Base-by-base conservation (phyloP, 2,888 invertebrate species). In the Euproctis similis region DNA sequence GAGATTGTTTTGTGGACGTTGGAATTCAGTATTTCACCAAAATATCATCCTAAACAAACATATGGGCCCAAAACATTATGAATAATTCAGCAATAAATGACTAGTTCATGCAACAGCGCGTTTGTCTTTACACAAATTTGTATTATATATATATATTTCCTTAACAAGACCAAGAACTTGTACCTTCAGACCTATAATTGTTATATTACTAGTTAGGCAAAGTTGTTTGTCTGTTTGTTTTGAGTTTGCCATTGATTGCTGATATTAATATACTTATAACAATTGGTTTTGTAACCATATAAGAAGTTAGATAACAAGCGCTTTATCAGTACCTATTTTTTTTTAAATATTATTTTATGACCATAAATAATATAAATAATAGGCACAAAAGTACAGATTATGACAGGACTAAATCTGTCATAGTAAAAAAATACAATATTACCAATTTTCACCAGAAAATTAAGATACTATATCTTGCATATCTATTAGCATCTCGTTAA, bases 11-110 rank as follows among this genome's bases (percentile, higher is more conserved):
- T 37, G 42, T 45, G 45, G 39, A 49, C 40, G 41, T 42, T 41
- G 32, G 27, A 44, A 45, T 50, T 53, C 43, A 47, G 53, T 58
- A 54, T 53, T 55, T 59, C 61, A 69, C 67, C 65, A 68, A 67
- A 70, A 71, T 67, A 68, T 63, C 55, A 68, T 68, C 76, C 75
- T 76, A 71, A 73, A 57, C 56, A 72, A 74, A 77, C 72, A 49
- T 45, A 47, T 64, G 59, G 52, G 55, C 63, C 58, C 45, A 18
- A 59, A 62, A 67, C 61, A 65, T 51, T 54, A 67, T 69, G 57
- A 58, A 73, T 73, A 62, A 73, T 73, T 72, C 68, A 71, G 46
- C 47, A 55, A 53, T 46, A 51, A 53, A 64, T 59, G 61, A 59
- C 46, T 47, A 52, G 51, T 53, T 53, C 55, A 53, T 55, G 54